Evolutionary conservation across 2,888 invertebrate genomes (phyloP), one percentile per base, ranked within the genome.

Genomic region (Leptopilina drosophilae): DNA sequence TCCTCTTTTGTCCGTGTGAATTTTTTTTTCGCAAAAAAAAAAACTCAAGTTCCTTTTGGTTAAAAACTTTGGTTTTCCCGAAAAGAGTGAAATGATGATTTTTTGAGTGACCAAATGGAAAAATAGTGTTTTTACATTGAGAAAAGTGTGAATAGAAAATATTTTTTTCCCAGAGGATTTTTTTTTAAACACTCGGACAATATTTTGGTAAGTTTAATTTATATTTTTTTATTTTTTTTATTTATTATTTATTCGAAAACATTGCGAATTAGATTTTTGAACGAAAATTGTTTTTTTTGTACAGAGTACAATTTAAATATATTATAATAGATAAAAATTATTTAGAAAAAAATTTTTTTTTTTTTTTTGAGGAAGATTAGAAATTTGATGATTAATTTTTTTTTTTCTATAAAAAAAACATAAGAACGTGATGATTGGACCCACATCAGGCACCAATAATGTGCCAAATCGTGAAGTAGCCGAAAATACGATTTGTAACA

Each of bases 361-460:
- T 33, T 33, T 46, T 46, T 49, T 20, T 5, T 42, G 42, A 46
- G 11, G n/a, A 59, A n/a, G 6, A 15, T 69, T 49, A n/a, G 1
- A 40, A 33, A 40, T 14, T 64, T 0, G 11, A 20, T 64, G 15
- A 20, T 26, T 4, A 12, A 2, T 5, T 11, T 15, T 11, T 42
- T 20, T 49, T 49, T 20, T 49, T 0, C 15, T 6, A 3, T 53
- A 12, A 20, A 53, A 66, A 8, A 33, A 33, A 33, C 33, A 59
- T 62, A 64, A 33, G 26, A 64, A 7, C 42, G 86, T 79, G 67
- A 91, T 91, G 91, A 91, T 91, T 69, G 91, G 91, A 20, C 91
- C 90, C 8, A 89, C 91, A 1, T 89, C 91, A 53, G 87, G 86
- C 5, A 81, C 87, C 2, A 85, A 86, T 66, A 84, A 79, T n/a